Conservation (phyloP, 2,797 vertebrate genomes). For the Eulemur mongoz region DNA sequence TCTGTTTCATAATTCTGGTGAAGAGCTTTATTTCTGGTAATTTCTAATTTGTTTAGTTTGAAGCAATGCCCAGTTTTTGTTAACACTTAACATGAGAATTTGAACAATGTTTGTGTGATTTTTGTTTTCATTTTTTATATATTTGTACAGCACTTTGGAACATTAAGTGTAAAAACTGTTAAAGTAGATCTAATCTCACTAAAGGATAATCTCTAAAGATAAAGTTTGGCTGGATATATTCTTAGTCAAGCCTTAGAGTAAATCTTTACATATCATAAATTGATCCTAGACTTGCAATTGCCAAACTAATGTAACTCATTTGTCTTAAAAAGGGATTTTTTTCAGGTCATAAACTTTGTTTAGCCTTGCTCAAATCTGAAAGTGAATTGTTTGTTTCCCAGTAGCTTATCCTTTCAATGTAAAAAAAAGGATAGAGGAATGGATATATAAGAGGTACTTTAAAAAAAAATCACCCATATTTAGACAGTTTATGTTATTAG, state of each 20-base stretch:
- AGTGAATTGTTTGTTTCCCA: not conserved
- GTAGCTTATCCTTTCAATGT: not conserved
- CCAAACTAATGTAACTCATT: not conserved
- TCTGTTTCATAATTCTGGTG: not conserved
- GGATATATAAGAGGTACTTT: not conserved
- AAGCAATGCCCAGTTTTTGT: not conserved
- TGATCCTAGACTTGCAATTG: not conserved
- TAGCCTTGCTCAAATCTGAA: not conserved
- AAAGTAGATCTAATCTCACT: not conserved
- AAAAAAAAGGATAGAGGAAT: not conserved
- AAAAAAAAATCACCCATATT: not conserved
- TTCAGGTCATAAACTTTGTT: not conserved
- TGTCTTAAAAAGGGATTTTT: not conserved
- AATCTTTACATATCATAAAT: not conserved
- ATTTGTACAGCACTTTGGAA: not conserved
- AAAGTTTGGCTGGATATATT: not conserved
- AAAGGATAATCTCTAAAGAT: not conserved
- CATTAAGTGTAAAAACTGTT: not conserved
- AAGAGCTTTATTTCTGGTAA: not conserved
- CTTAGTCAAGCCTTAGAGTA: not conserved
- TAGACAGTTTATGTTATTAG: constrained; percentile 11
- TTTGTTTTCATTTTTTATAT: not conserved
- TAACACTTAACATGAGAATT: not conserved
- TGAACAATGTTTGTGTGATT: not conserved
- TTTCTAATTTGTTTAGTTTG: not conserved